Conservation (phyloP, 2,113 vertebrate species). For the Scomber scombrus region DNA sequence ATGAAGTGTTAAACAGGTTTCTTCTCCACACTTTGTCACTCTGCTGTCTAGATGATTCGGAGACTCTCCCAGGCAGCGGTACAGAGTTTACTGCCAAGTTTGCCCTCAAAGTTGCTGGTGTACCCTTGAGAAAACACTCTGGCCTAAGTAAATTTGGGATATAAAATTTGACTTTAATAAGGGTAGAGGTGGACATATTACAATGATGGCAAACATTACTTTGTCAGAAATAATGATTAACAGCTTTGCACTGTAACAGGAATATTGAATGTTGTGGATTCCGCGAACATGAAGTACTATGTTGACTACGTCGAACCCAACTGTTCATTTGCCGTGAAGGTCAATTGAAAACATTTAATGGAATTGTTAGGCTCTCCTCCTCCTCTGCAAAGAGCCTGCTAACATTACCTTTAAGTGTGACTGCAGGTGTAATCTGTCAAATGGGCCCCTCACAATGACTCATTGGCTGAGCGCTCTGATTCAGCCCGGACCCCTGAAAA, state of each 20-base stretch:
- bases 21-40: slow-evolving; percentile 69
- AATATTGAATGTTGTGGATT: slow-evolving; percentile 40
- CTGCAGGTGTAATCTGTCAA: slow-evolving; percentile 84
- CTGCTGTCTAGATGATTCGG: slow-evolving; percentile 54
- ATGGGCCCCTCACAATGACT: slow-evolving; percentile 71
- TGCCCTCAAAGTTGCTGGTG: slow-evolving; percentile 67
- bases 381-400: slow-evolving; percentile 44
- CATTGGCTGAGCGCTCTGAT: slow-evolving; percentile 68
- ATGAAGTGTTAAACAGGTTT: slow-evolving; percentile 76
- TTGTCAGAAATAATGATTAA: slow-evolving; percentile 56
- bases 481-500: slow-evolving; percentile 67
- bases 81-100: slow-evolving; percentile 50
- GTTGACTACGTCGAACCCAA: slow-evolving; percentile 55
- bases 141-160: slow-evolving; percentile 52
- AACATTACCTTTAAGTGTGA: slow-evolving; percentile 81
- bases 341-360: slow-evolving; percentile 79
- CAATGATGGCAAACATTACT: slow-evolving; percentile 55
- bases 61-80: slow-evolving; percentile 50
- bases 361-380: slow-evolving; percentile 68
- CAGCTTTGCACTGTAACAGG: slow-evolving; percentile 7
- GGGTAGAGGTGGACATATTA: slow-evolving; percentile 34
- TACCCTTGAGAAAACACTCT: slow-evolving; percentile 72
- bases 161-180: slow-evolving; percentile 62
- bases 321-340: slow-evolving; percentile 72
- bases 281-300: slow-evolving; percentile 22